These are phyloP conservation scores for Hanleya hanleyi DNA, from an alignment of 2,888 invertebrate genomes.

Conservation along the genomic window DNA sequence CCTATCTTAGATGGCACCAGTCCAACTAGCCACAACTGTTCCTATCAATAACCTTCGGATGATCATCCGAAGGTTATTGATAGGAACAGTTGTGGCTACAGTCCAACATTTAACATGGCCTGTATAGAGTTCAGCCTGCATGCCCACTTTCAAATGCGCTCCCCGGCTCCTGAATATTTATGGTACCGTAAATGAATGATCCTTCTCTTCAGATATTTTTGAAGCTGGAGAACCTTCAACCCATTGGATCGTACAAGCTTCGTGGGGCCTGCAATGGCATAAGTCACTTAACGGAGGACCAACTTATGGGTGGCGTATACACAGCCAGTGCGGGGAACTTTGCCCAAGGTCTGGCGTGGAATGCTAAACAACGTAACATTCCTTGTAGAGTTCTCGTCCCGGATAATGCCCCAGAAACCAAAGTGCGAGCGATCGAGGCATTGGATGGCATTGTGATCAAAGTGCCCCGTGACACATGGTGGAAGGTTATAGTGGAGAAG, in stretches of 20 bases:
- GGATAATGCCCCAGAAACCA: constrained; percentile 57
- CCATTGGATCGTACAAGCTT: constrained; percentile 68
- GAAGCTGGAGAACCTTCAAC: constrained; percentile 68
- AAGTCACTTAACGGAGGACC: constrained; percentile 35
- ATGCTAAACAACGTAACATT: constrained; percentile 43
- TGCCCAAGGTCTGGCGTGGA: constrained; percentile 65
- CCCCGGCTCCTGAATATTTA: too few relatives aligned
- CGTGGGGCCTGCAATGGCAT: constrained; percentile 66
- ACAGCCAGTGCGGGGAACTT: constrained; percentile 71
- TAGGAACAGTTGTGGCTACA: too few relatives aligned
- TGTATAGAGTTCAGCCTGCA: too few relatives aligned
- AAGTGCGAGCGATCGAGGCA: constrained; percentile 45
- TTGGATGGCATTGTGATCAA: constrained; percentile 51
- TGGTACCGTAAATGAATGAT: too few relatives aligned
- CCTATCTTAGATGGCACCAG: too few relatives aligned
- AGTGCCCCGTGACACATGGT: constrained; percentile 64
- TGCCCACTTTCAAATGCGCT: too few relatives aligned
- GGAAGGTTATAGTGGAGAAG: constrained; percentile 54
- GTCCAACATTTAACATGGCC: too few relatives aligned
- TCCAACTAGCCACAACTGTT: too few relatives aligned
- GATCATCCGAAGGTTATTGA: too few relatives aligned
- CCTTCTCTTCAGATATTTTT: constrained; percentile 58
- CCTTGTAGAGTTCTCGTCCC: constrained; percentile 62
- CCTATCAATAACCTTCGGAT: too few relatives aligned
- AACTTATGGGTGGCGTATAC: constrained; percentile 54